These are phyloP conservation scores for Caenorhabditis parvicauda DNA, from an alignment of 2,888 invertebrate species.

Conservation along the genomic window DNA sequence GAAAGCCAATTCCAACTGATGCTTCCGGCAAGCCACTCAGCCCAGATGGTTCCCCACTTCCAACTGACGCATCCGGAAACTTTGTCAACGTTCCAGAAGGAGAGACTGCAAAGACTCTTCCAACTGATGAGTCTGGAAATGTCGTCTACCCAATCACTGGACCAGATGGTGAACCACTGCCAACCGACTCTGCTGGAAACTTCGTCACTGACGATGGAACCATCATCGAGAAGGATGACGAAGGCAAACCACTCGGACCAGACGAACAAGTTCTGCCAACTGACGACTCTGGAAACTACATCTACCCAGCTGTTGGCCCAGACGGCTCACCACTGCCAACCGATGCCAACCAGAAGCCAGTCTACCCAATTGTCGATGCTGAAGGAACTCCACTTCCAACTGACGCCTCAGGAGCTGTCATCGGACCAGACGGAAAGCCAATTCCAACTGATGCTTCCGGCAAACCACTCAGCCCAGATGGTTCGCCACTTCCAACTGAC, in stretches of 20 bases:
- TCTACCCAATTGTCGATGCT: constrained; percentile 17
- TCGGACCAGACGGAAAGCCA: constrained; percentile 22
- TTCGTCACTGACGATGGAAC: constrained; percentile 18
- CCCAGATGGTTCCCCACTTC: constrained; percentile 34
- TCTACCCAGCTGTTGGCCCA: constrained; percentile 26
- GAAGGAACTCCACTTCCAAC: constrained; percentile 21
- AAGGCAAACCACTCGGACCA: constrained; percentile 25
- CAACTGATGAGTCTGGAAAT: constrained; percentile 32
- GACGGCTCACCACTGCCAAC: constrained; percentile 12
- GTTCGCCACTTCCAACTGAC: constrained; percentile 32
- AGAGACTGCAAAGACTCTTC: constrained; percentile 22
- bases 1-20: constrained; percentile 17
- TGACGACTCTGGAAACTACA: constrained; percentile 32
- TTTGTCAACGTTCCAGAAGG: constrained; percentile 25
- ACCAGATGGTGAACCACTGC: constrained; percentile 26
- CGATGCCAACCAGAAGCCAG: constrained; percentile 14
- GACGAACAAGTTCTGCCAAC: constrained; percentile 30
- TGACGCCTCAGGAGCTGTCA: constrained; percentile 9
- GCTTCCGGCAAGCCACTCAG: constrained; percentile 13
- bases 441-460: constrained; percentile 26
- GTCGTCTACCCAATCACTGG: constrained; percentile 15
- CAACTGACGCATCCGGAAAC: constrained; percentile 39
- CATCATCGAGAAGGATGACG: constrained; percentile 26
- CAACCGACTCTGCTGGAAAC: constrained; percentile 25
- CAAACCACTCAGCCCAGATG: constrained; percentile 20